A percentile compares a stretch with the other conserved stretches of the same genome.
Conservation (phyloP, 2,113 vertebrate species). For the Ascaphus truei region DNA sequence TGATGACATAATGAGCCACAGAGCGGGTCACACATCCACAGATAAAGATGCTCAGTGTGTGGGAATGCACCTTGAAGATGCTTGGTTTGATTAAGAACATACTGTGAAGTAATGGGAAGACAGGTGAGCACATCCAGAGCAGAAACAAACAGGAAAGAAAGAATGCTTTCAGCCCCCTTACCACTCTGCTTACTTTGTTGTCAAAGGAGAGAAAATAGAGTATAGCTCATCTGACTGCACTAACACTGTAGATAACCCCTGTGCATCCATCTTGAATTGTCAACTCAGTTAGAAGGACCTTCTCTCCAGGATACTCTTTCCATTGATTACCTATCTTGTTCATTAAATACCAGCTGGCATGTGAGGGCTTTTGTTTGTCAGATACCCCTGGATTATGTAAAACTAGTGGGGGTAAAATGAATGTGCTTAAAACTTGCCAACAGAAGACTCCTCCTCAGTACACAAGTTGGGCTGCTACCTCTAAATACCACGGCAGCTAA, state of each 20-base stretch:
- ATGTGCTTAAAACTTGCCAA: background rate
- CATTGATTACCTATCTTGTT: constrained; percentile 54
- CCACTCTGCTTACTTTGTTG: constrained; percentile 20
- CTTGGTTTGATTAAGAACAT: background rate
- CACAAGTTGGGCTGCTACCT: too few relatives aligned
- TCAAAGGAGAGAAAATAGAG: constrained; percentile 48
- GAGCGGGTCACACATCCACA: too few relatives aligned
- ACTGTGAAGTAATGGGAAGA: background rate
- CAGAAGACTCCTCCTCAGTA: background rate
- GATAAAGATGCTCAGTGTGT: background rate
- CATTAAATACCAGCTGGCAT: constrained; percentile 53
- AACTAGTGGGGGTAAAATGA: constrained; percentile 30
- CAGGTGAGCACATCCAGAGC: constrained; percentile 18
- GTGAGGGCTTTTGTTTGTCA: constrained; percentile 54
- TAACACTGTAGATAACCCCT: constrained; percentile 53
- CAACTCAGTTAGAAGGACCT: constrained; percentile 54
- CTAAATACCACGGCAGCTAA: background rate
- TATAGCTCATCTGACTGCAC: constrained; percentile 39
- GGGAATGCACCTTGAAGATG: too few relatives aligned
- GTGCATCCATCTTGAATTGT: constrained; percentile 55
- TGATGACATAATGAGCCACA: too few relatives aligned
- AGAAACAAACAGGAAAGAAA: background rate
- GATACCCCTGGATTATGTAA: constrained; percentile 59
- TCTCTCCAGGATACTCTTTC: constrained; percentile 49
- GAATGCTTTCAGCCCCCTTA: constrained; percentile 30